phyloP scores from a whole-genome alignment of 2,797 vertebrate genomes.

The Cirrhinus mrigala region DNA sequence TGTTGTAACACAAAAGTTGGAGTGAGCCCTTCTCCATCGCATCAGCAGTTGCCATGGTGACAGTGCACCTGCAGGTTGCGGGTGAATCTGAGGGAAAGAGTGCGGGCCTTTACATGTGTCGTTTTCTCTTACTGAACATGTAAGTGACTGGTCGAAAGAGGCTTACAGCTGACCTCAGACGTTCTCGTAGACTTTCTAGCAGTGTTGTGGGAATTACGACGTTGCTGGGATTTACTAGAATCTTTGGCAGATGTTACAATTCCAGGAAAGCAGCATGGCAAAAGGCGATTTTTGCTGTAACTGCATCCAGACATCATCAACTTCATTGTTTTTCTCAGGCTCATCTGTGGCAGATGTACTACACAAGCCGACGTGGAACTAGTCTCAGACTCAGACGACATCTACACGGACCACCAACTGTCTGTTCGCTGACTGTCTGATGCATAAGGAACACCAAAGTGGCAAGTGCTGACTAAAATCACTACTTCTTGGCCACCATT shows the following conservation, averaged over 20 bases:
- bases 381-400: neutral
- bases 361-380: neutral
- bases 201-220: constrained; percentile 11
- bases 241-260: constrained; percentile 25
- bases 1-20: constrained; percentile 40
- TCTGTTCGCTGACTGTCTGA: neutral
- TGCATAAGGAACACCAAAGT: neutral
- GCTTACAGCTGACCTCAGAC: constrained; percentile 24
- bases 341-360: constrained; percentile 10
- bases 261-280: neutral
- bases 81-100: constrained; percentile 12
- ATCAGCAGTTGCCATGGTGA: constrained; percentile 48
- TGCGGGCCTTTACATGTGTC: neutral
- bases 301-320: neutral
- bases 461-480: neutral
- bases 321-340: constrained; percentile 6
- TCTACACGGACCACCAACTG: neutral
- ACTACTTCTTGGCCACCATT: too few relatives aligned
- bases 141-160: constrained; percentile 20
- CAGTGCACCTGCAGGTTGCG: constrained; percentile 26
- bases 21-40: constrained; percentile 25
- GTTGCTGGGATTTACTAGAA: neutral
- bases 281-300: neutral
- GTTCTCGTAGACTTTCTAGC: neutral
- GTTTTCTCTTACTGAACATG: constrained; percentile 30